Base-by-base conservation (phyloP, 2,888 invertebrate species). In the Electrophaes corylata region DNA sequence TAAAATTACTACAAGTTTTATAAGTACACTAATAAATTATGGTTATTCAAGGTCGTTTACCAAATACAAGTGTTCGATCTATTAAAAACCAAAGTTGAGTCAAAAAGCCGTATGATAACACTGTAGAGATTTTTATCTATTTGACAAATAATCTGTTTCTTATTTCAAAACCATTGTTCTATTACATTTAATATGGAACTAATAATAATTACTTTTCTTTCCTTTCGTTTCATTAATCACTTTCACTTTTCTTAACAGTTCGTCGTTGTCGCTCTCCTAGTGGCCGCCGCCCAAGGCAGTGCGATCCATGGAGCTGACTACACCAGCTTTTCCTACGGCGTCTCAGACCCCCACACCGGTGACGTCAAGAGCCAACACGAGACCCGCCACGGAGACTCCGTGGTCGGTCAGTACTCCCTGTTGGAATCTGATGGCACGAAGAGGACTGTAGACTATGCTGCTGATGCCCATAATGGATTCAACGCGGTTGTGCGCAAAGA, bases 371-470 rank as follows among this genome's bases (percentile, higher is more conserved):
- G 84, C 83, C 94, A 94, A 83, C 93, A 93, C 65, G 94, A 94
- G 86, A 92, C 93, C 58, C 93, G 94, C 60, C 85, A 89, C 64
- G 94, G 94, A n/a, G 94, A 94, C 82, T 92, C 91, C 67, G 94
- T 94, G 41, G 92, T 93, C 64, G 91, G 91, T 61, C 91, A 90
- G 66, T 90, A 90, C 85, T 90, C 89, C 4, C 84, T 90, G 54
- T 76, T 94, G 85, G 79, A 93, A 67, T 92, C 94, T 20, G 94
- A 94, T 73, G 94, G 94, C 69, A 93, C 93, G 53, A 93, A 92
- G 76, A 93, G 94, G 65, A 94, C 93, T 26, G 94, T 94, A 0
- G 94, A 94, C 80, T 93, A 93, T 81, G 88, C 91, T 58, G 92
- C 92, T 64, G 92, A 92, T 63, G 86, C 88, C 20, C 81, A 92